These are phyloP conservation scores for Eupristina koningsbergeri DNA, from an alignment of 1,140 invertebrate species.

Conservation along the genomic window DNA sequence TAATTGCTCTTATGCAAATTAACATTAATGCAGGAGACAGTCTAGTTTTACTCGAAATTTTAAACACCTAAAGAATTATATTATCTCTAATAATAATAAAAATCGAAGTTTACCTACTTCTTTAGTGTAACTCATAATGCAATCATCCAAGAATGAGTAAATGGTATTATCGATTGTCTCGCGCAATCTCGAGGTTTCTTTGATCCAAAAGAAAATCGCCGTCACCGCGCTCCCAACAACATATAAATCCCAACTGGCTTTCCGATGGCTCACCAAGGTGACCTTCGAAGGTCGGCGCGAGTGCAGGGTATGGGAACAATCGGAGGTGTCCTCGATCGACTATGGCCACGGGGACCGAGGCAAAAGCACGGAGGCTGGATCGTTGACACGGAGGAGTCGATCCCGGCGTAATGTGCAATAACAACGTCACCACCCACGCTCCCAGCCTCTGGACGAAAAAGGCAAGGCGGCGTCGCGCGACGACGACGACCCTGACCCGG, in stretches of 20 bases:
- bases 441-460: slow-evolving; percentile 29
- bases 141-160: too few species aligned
- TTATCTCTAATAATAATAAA: neutral
- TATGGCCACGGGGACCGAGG: too few species aligned
- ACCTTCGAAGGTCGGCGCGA: neutral
- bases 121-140: neutral
- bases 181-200: too few species aligned
- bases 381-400: neutral
- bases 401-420: neutral
- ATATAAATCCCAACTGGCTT: neutral
- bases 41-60: too few species aligned
- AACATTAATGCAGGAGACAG: neutral
- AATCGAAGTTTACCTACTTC: neutral
- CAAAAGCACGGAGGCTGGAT: neutral
- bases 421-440: too few species aligned
- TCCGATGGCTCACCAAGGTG: neutral
- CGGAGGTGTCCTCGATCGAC: neutral
- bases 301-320: neutral
- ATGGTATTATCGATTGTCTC: too few species aligned
- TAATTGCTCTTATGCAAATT: neutral
- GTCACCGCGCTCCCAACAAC: too few species aligned
- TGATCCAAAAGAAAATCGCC: too few species aligned
- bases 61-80: too few species aligned
- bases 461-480: slow-evolving; percentile 3
- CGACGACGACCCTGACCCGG: slow-evolving; percentile 37